phyloP scores from a whole-genome alignment of 2,888 invertebrate genomes.

The Habrosyne pyritoides region DNA sequence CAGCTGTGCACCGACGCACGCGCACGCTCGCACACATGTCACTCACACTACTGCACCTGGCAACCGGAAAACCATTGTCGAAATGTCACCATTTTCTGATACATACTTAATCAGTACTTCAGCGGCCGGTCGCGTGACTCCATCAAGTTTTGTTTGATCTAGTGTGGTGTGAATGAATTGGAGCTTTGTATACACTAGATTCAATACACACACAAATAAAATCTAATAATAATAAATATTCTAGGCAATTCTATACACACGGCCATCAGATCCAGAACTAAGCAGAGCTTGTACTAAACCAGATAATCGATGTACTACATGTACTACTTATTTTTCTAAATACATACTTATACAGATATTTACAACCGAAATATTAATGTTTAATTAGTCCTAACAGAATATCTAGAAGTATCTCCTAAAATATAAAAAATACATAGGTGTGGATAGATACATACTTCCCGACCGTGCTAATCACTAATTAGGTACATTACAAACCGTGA shows the following conservation, averaged over 20 bases:
- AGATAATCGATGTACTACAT: too few species aligned
- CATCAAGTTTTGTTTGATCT: background rate
- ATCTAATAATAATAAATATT: too few species aligned
- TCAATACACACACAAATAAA: background rate
- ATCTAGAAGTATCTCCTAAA: too few species aligned
- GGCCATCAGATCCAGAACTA: too few species aligned
- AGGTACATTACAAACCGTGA: too few species aligned
- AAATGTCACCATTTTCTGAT: slow-evolving; percentile 47
- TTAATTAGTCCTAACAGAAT: too few species aligned
- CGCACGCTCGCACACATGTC: slow-evolving; percentile 17
- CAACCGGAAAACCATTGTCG: slow-evolving; percentile 56
- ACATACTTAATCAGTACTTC: slow-evolving; percentile 29
- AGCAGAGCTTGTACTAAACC: too few species aligned
- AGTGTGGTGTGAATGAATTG: background rate
- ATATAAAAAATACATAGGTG: background rate
- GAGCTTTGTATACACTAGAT: background rate
- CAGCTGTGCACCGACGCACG: slow-evolving; percentile 18
- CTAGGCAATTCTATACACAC: too few species aligned
- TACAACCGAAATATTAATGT: too few species aligned
- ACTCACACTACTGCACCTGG: slow-evolving; percentile 6
- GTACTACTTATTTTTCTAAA: too few species aligned
- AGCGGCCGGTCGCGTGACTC: slow-evolving; percentile 9
- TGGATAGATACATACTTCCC: background rate
- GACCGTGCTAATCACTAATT: background rate
- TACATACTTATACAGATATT: too few species aligned